Evolutionary conservation across 2,888 invertebrate species (phyloP), one percentile per base, ranked within the genome.

Genomic region (Acheta domesticus): DNA sequence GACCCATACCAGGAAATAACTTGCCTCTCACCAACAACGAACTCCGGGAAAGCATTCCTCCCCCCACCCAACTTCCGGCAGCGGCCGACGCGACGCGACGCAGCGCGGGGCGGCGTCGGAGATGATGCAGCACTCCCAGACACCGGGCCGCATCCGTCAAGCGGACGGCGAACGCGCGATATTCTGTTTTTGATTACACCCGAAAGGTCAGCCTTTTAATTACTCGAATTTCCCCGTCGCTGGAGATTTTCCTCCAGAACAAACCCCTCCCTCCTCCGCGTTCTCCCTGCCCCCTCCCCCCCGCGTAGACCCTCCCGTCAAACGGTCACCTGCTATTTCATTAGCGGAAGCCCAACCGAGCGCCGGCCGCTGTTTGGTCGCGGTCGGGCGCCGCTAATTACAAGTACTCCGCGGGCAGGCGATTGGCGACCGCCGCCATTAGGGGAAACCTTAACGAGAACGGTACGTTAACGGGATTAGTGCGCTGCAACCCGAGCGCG

Each of bases 381-480:
- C n/a, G 62, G 16, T n/a, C 62, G 62, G 62, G 4, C n/a, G 11
- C n/a, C 14, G 16, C 62, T 62, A 62, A 62, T 62, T 62, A 62
- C 62, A 62, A 62, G 62, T 62, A 62, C 62, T 62, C 62, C n/a
- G 62, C 62, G 62, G 8, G 62, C 62, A 62, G 14, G 62, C 62
- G 62, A 62, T 62, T 14, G 62, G 62, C 62, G 62, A 62, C 62
- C 62, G n/a, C 62, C n/a, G 62, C 62, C 62, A 62, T 62, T 62
- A 62, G 62, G 62, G 62, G 62, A 62, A 62, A 62, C 62, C 62
- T 62, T 62, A 62, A 62, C 62, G 62, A 62, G 62, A 62, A 62
- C 62, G 62, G 62, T 62, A 62, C 62, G 62, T 16, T 62, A 62
- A 62, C 62, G 62, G 62, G 62, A 62, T 62, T 62, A 62, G 62